Percentiles rank a stretch among this genome's conserved stretches.
These are phyloP conservation scores for Drosophila tsacasi DNA, from an alignment of 1,140 invertebrate genomes.

Conservation along the genomic window DNA sequence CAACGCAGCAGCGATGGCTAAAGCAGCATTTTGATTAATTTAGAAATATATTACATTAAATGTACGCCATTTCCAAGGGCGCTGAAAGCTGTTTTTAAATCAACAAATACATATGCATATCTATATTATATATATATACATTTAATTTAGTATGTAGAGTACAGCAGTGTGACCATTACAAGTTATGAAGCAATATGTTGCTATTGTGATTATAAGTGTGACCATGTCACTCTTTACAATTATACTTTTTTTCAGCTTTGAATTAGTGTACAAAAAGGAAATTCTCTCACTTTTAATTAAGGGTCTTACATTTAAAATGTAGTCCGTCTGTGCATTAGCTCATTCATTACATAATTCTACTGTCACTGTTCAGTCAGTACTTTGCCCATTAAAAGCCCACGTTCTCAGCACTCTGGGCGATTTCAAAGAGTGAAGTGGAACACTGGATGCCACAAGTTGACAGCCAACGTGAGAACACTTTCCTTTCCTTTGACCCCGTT, in stretches of 20 bases:
- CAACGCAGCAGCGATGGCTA: background rate
- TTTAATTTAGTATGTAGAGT: background rate
- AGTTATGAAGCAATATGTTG: background rate
- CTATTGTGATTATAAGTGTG: background rate
- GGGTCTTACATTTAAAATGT: background rate
- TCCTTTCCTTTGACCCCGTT: conserved; percentile 42
- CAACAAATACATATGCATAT: background rate
- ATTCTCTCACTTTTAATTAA: background rate
- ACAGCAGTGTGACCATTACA: background rate
- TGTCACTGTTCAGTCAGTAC: conserved; percentile 2
- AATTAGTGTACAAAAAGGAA: background rate
- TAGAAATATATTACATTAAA: background rate
- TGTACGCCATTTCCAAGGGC: background rate
- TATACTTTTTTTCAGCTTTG: background rate
- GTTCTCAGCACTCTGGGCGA: conserved; percentile 12
- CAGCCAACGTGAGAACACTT: conserved; percentile 22
- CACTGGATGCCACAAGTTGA: conserved; percentile 27
- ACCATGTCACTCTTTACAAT: background rate
- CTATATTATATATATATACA: background rate
- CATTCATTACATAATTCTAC: conserved; percentile 4
- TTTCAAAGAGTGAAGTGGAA: conserved; percentile 31
- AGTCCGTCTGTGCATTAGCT: background rate
- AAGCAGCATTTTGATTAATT: background rate
- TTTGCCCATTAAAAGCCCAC: conserved; percentile 19
- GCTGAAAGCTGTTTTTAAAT: background rate